Evolutionary conservation across 2,888 invertebrate species (phyloP), one percentile per base, ranked within the genome.

Genomic region (Zootermopsis nevadensis): DNA sequence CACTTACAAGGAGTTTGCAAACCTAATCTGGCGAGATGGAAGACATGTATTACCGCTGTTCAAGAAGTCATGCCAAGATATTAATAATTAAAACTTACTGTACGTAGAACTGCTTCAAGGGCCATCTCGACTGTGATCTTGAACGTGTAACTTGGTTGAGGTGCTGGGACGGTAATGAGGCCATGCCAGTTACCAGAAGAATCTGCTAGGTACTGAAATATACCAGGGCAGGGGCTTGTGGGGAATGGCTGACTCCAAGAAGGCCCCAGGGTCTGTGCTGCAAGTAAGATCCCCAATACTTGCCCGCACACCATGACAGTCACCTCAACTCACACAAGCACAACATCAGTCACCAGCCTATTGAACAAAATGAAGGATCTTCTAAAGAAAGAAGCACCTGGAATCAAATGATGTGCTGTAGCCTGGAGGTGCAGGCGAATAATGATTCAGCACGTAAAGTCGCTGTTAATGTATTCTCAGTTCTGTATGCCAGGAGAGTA

Each of bases 381-480:
- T 15, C 15, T 48, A 48, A 48, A 48, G 48, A 48, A 48, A 19
- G 48, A 48, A 48, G 48, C 48, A 19, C 48, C 15, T 19, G 15
- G 19, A 15, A 19, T 48, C 19, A 19, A n/a, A 8, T 60, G n/a
- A n/a, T 60, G 60, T 12, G n/a, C 27, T 27, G 27, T 27, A 27
- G 60, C 6, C 60, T 27, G 12, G 27, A 27, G 60, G 22, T 7
- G n/a, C 27, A 10, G 27, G n/a, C n/a, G 60, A 22, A 69, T 69
- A 69, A 31, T 69, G 69, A 69, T 33, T 69, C 69, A 69, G 69
- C 69, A 31, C n/a, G 27, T 60, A 27, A 60, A 60, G n/a, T 27
- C 60, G 3, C n/a, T 6, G 60, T 27, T 27, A 60, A 60, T 60
- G 27, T 27, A 60, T 24, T 27, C 60, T 60, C 60, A 60, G 27